These are phyloP conservation scores for Hirundichthys speculiger DNA, from an alignment of 2,113 vertebrate genomes.

Conservation along the genomic window DNA sequence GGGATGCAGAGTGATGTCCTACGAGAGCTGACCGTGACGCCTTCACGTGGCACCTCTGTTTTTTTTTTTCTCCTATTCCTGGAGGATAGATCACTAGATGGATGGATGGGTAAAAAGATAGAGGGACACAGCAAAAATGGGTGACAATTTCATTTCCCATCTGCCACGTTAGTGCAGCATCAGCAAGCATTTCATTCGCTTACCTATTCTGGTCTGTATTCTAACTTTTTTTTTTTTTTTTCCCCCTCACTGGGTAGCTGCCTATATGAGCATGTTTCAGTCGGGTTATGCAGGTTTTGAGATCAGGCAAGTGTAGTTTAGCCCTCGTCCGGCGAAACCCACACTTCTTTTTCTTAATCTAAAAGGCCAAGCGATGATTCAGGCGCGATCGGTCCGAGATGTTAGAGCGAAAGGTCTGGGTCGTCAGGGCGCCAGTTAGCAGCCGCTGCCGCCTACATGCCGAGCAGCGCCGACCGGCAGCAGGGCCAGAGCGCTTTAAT, in stretches of 20 bases:
- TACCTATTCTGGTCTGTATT: slow-evolving; percentile 66
- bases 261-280: slow-evolving; percentile 73
- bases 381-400: slow-evolving; percentile 42
- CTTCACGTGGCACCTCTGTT: slow-evolving; percentile 46
- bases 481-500: slow-evolving; percentile 61
- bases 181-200: slow-evolving; percentile 70
- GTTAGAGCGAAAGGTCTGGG: slow-evolving; percentile 51
- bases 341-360: slow-evolving; percentile 70
- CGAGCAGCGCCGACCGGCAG: slow-evolving; percentile 53
- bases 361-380: slow-evolving; percentile 69
- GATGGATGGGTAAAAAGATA: slow-evolving; percentile 64
- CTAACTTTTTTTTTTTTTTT: slow-evolving; percentile 21
- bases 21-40: slow-evolving; percentile 56
- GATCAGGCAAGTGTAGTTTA: slow-evolving; percentile 53
- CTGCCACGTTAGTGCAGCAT: slow-evolving; percentile 73
- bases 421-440: slow-evolving; percentile 66
- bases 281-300: slow-evolving; percentile 61
- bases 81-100: slow-evolving; percentile 54
- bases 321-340: slow-evolving; percentile 47
- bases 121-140: slow-evolving; percentile 53
- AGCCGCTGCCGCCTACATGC: slow-evolving; percentile 61
- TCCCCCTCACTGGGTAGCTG: slow-evolving; percentile 28
- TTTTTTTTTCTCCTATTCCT: slow-evolving; percentile 29
- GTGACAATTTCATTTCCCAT: slow-evolving; percentile 73
- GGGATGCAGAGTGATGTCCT: slow-evolving; percentile 34